Evolutionary conservation across 2,797 vertebrate species (phyloP), one percentile per base, ranked within the genome.

Genomic region (Phylloscopus collybita): DNA sequence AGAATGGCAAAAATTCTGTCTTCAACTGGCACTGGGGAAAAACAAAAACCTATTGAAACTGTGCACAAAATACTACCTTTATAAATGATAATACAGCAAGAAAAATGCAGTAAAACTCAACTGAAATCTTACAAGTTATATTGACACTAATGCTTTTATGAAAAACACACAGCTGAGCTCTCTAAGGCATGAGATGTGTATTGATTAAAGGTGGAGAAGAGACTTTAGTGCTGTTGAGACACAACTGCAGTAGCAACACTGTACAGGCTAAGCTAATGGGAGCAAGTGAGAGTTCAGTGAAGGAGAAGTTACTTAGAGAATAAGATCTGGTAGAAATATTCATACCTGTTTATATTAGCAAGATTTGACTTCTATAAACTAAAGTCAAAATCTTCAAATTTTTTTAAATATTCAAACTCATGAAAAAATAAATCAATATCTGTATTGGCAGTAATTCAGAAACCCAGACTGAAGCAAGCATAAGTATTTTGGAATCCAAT

Each of bases 151-250:
- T 22, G 25, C 4, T 22, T 47, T 74, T 42, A 30, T 8, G 30
- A 49, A 72, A 93, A 86, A 18, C 18, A 56, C 15, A 54, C 3
- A n/a, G 20, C 1, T 56, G 60, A 80, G 50, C 13, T 62, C 60
- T 75, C 16, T n/a, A 54, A 47, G 14, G 13, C 34, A 54, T 0
- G 1, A 84, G 18, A 20, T 34, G 27, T 0, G 3, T 34, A 25
- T 2, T 45, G 61, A 80, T 21, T 16, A 51, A 76, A 71, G 32
- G n/a, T 7, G 50, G 22, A 60, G 25, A 70, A 32, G 20, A 76
- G 49, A 30, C 23, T 78, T 56, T 8, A 56, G 22, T 27, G 32
- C 22, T 38, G 30, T 5, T 54, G 47, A 70, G 51, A 66, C 16
- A 44, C 26, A 70, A 51, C 29, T 53, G 45, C 16, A 54, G 57